phyloP scores from a whole-genome alignment of 2,797 vertebrate genomes.

The Chanos chanos region DNA sequence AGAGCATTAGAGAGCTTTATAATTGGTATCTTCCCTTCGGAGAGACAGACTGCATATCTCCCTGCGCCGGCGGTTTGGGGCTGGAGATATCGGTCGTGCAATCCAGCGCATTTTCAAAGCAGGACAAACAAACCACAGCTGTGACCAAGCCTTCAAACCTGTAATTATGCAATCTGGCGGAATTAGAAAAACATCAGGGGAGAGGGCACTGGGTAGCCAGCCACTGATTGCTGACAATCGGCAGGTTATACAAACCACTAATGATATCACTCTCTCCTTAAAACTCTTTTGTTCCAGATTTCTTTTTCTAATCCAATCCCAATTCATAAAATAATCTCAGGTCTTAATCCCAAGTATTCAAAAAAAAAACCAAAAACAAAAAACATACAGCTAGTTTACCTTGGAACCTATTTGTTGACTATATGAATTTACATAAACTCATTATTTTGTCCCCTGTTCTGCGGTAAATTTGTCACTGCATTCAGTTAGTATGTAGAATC shows the following conservation, averaged over 20 bases:
- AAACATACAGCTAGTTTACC: no score
- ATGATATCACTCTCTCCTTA: constrained; percentile 4
- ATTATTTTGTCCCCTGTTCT: no score
- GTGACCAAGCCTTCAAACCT: constrained; percentile 22
- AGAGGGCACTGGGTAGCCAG: constrained; percentile 5
- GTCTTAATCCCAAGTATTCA: no score
- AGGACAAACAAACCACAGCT: constrained; percentile 13
- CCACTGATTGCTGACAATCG: constrained; percentile 24
- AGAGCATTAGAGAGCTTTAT: background rate
- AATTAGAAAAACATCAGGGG: constrained; percentile 28
- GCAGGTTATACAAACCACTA: constrained; percentile 10
- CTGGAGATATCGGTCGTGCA: constrained; percentile 1
- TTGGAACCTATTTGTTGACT: no score
- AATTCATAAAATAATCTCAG: no score
- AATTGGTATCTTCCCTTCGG: background rate
- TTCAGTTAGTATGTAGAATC: no score
- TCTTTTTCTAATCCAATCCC: no score
- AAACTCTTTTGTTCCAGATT: background rate
- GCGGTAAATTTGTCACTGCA: no score
- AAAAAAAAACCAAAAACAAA: no score
- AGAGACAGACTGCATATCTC: background rate
- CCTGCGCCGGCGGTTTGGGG: background rate
- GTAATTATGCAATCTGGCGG: constrained; percentile 39
- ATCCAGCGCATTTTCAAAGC: constrained; percentile 11
- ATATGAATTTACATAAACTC: no score